Evolutionary conservation across 2,113 vertebrate species (phyloP), one percentile per base, ranked within the genome.

Genomic region (Catharus bicknelli): DNA sequence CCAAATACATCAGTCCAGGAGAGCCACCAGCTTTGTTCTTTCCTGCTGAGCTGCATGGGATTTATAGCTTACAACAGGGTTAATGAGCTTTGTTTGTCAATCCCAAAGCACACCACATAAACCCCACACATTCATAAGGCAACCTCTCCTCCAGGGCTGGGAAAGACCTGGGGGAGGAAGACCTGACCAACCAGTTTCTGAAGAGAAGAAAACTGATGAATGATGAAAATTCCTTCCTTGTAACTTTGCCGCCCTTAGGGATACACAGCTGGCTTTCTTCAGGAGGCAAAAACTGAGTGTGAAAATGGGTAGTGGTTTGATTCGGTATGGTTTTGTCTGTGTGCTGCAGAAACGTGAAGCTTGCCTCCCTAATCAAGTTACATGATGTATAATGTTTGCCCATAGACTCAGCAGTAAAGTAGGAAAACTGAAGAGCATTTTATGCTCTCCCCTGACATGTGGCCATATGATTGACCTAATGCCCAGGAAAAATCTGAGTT

Each of bases 381-480:
- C 5, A 2, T 27, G 5, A 47, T 61, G 11, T 23, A 48, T 51
- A 36, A 78, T 18, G 10, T 94, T 69, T 88, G 48, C 59, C 23
- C 0, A 2, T 3, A 58, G 42, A 26, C 26, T 61, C 34, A 51
- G 54, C 8, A 74, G 38, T 51, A 42, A 42, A 32, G 29, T 30
- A 77, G 34, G n/a, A 81, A 63, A 58, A 13, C 22, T 87, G 11
- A 16, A 62, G 16, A 57, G 12, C 12, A 11, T 40, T 75, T 54
- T 13, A 54, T 36, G 22, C 9, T 67, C 42, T 70, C 14, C 7
- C 4, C 13, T 0, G 0, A 4, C 8, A 10, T 13, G 17, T 22
- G 32, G 30, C 45, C 9, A 9, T 43, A 7, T 3, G 14, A 36
- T 34, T 74, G 38, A 83, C 19, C 20, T 53, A 42, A 38, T 36